Base-by-base conservation (phyloP, 2,888 invertebrate genomes). In the Ceratothoa steindachneri region DNA sequence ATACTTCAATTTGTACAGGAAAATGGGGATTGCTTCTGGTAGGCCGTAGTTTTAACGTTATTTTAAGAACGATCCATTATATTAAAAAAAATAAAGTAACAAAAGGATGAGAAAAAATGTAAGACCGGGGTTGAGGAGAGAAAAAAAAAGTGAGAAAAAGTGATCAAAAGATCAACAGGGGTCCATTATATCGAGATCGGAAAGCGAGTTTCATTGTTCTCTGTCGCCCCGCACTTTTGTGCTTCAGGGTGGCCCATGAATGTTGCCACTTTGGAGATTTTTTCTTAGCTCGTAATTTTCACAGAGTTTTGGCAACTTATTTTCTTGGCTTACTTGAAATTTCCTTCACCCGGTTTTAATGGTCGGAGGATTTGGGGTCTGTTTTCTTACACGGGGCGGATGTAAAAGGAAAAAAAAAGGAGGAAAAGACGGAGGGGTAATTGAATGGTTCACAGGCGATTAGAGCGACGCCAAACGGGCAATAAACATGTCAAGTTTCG, bases 401-500 rank as follows among this genome's bases (percentile, higher is more conserved):
- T 5, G 5, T 5, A 41, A 41, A 41, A 41, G 41, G 41, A 9
- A 5, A 41, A 24, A 24, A 1, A 60, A 60, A 2, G 12, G n/a
- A 22, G 24, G 27, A 24, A 60, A 24, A 60, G n/a, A 22, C 12
- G 27, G 60, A 60, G 60, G 19, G 24, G 27, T n/a, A 60, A 60
- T 60, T 60, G 60, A 60, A 60, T 12, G 60, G 60, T 60, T 60
- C 22, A 60, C 1, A 60, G 60, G 60, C 60, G 60, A 60, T 60
- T n/a, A 60, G 24, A 60, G 27, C n/a, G 60, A 60, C 60, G 60
- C 24, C 3, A 60, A 24, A 60, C 60, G 60, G 22, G 60, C 60
- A 60, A 60, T 60, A 60, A 60, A 60, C 60, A 60, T 24, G 60
- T 60, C 60, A 60, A 60, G 60, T 60, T 60, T 24, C 22, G 19